These are phyloP conservation scores for Pteruthius melanotis DNA, from an alignment of 2,113 vertebrate species.

Conservation along the genomic window DNA sequence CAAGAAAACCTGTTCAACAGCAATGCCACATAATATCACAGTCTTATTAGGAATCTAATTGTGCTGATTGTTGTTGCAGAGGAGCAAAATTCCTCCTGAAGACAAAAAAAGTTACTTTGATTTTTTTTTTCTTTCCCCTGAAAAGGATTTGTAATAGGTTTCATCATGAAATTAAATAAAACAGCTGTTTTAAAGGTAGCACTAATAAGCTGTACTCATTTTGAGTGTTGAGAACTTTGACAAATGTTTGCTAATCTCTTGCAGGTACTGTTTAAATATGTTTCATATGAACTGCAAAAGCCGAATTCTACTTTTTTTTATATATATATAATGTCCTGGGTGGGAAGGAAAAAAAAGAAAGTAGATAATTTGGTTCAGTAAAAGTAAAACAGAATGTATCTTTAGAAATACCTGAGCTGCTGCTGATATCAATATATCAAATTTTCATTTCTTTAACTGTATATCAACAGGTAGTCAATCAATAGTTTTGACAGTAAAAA, in stretches of 20 bases:
- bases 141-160: not conserved
- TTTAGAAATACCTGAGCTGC: not conserved
- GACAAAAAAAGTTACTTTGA: not conserved
- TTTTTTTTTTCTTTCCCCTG: not conserved
- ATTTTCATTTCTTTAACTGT: not conserved
- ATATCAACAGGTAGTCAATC: not conserved
- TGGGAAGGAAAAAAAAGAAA: not conserved
- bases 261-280: not conserved
- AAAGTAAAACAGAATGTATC: not conserved
- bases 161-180: not conserved
- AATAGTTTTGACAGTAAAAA: not conserved
- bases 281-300: not conserved
- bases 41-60: not conserved
- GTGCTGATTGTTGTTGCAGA: not conserved
- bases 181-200: not conserved
- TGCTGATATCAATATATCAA: not conserved
- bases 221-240: not conserved
- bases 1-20: not conserved
- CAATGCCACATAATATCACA: not conserved
- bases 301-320: not conserved
- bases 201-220: not conserved
- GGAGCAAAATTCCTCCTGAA: not conserved
- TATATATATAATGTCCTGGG: not conserved
- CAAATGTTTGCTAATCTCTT: not conserved
- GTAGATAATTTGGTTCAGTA: not conserved